Percentiles rank a stretch among this genome's conserved stretches.
Evolutionary conservation across 2,888 invertebrate species (phyloP).

Genomic region (Onchidella celtica): DNA sequence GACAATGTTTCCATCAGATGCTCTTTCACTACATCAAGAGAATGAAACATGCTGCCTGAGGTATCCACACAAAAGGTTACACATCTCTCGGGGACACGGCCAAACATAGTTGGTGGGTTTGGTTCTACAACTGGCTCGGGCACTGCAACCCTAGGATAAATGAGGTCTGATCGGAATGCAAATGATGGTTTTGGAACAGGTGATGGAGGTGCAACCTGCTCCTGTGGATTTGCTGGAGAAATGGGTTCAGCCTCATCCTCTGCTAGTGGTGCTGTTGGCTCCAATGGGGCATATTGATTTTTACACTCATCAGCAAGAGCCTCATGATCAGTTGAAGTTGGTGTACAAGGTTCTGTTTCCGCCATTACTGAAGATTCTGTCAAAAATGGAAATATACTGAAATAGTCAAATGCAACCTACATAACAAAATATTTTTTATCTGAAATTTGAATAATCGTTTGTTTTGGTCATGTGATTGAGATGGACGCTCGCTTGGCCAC

Average conservation of each 20-base stretch:
- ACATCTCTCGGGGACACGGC: constrained; percentile 73
- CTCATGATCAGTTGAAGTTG: not conserved
- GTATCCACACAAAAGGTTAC: constrained; percentile 80
- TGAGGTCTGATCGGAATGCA: not conserved
- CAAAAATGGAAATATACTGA: not conserved
- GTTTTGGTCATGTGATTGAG: too few species aligned
- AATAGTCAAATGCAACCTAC: not conserved
- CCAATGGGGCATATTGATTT: not conserved
- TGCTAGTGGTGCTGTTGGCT: not conserved
- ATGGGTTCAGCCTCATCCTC: not conserved
- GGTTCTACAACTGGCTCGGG: constrained; percentile 4
- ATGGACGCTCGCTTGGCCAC: too few species aligned
- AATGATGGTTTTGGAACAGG: not conserved
- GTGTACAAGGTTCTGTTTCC: not conserved
- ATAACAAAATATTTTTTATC: too few species aligned
- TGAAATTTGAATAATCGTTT: too few species aligned
- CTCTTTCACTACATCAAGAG: constrained; percentile 77
- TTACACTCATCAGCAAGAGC: not conserved
- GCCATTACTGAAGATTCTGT: not conserved
- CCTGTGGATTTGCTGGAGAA: not conserved
- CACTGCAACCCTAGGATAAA: not conserved
- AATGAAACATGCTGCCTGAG: constrained; percentile 79
- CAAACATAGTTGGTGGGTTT: constrained; percentile 73
- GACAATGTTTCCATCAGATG: constrained; percentile 75
- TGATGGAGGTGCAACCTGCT: not conserved